Evolutionary conservation across 1,140 invertebrate species (phyloP).

Genomic region (Platyura marginata): DNA sequence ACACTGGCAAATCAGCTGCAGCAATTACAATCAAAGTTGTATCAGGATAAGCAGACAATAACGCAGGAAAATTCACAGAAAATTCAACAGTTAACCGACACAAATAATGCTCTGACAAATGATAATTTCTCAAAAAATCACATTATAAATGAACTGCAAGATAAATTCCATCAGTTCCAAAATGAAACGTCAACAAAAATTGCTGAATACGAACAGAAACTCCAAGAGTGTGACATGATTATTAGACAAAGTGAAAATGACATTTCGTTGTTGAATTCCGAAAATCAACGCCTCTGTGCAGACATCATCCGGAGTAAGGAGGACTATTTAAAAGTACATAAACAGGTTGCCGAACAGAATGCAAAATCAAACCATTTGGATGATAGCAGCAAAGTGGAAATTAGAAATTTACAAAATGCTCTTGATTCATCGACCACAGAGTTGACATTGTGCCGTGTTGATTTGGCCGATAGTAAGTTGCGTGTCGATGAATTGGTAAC

Average conservation of each 20-base stretch:
- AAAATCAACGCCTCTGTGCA: conserved; percentile 8
- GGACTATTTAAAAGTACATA: conserved; percentile 11
- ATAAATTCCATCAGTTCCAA: conserved; percentile 1
- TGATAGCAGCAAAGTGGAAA: conserved; percentile 15
- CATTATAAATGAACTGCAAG: conserved; percentile 15
- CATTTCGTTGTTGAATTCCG: conserved; percentile 3
- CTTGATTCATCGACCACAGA: conserved; percentile 13
- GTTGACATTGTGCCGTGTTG: conserved; percentile 8
- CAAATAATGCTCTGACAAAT: not conserved
- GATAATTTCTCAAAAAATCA: conserved; percentile 15
- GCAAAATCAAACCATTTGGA: conserved; percentile 4
- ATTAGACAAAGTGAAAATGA: conserved; percentile 7
- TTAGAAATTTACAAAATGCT: conserved; percentile 15
- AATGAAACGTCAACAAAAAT: not conserved
- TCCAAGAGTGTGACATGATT: not conserved
- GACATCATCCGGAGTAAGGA: not conserved
- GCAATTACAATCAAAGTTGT: conserved; percentile 16
- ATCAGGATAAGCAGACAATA: conserved; percentile 16
- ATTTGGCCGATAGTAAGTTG: conserved; percentile 2
- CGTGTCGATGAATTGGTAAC: not conserved
- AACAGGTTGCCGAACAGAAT: conserved; percentile 16
- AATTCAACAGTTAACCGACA: conserved; percentile 8
- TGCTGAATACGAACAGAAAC: not conserved
- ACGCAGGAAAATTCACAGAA: conserved; percentile 17
- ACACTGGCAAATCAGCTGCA: conserved; percentile 14